phyloP scores from a whole-genome alignment of 2,888 invertebrate species.

The Phyllotreta cruciferae region DNA sequence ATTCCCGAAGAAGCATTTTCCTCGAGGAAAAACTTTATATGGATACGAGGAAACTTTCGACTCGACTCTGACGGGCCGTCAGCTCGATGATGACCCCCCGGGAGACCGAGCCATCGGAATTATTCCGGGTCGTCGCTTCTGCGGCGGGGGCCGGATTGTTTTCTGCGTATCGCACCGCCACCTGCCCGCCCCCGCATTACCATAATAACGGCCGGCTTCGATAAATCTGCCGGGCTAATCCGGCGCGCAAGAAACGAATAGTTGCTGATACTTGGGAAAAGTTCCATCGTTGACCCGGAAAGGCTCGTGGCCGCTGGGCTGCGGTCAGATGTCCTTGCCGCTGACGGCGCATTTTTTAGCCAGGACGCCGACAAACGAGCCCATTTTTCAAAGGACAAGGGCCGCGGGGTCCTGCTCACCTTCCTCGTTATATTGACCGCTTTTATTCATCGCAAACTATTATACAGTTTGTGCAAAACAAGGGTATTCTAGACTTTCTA shows the following conservation, averaged over 20 bases:
- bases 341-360: slow-evolving; percentile 53
- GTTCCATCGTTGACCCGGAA: slow-evolving; percentile 14
- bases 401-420: slow-evolving; percentile 29
- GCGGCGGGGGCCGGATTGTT: too few species aligned
- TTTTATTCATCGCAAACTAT: too few species aligned
- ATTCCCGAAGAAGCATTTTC: slow-evolving; percentile 24
- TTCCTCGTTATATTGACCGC: slow-evolving; percentile 8
- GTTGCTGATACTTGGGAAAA: slow-evolving; percentile 8
- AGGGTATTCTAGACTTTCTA: too few species aligned
- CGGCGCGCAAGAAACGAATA: slow-evolving; percentile 9
- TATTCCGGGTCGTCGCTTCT: too few species aligned
- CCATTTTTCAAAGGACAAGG: slow-evolving; percentile 47
- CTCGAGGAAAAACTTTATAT: slow-evolving; percentile 19
- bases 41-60: not conserved
- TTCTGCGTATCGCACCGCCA: too few species aligned
- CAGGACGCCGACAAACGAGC: slow-evolving; percentile 50
- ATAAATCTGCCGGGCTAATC: not conserved
- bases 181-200: too few species aligned
- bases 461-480: too few species aligned
- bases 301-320: slow-evolving; percentile 22
- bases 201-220: too few species aligned
- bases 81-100: slow-evolving; percentile 22
- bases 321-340: slow-evolving; percentile 45
- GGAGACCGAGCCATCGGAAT: too few species aligned
- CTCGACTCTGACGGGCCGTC: slow-evolving; percentile 25